phyloP scores from a whole-genome alignment of 2,888 invertebrate genomes.

The Nineta flava region DNA sequence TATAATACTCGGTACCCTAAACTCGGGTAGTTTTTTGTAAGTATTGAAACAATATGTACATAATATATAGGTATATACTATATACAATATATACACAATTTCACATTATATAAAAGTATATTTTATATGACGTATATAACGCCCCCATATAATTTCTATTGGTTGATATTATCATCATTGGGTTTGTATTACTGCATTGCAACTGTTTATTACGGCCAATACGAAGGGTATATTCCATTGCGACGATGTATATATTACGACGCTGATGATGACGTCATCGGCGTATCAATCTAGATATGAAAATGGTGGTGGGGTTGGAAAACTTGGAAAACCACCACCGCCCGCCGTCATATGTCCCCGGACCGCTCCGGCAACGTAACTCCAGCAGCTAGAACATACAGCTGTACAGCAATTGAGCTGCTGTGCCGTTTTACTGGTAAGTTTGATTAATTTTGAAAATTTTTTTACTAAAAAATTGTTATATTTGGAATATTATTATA shows the following conservation, averaged over 20 bases:
- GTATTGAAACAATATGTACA: no score
- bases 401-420: neutral
- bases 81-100: no score
- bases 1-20: no score
- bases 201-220: conserved; percentile 10
- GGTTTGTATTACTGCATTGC: conserved; percentile 5
- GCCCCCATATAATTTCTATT: neutral
- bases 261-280: neutral
- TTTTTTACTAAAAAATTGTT: conserved; percentile 5
- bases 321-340: conserved; percentile 6
- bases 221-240: neutral
- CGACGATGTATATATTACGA: neutral
- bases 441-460: conserved; percentile 1
- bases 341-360: conserved; percentile 1
- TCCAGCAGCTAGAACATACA: neutral
- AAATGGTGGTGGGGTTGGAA: neutral
- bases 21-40: no score
- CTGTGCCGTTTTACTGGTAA: neutral
- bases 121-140: neutral
- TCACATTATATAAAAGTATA: no score
- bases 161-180: neutral
- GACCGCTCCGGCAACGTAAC: neutral
- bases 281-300: neutral
- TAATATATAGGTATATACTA: neutral
- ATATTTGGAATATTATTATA: no score